Evolutionary conservation across 30 jellyfish, hydroid and myxozoan genomes (phyloP).

Genomic region (Chrysaora quinquecirrha): DNA sequence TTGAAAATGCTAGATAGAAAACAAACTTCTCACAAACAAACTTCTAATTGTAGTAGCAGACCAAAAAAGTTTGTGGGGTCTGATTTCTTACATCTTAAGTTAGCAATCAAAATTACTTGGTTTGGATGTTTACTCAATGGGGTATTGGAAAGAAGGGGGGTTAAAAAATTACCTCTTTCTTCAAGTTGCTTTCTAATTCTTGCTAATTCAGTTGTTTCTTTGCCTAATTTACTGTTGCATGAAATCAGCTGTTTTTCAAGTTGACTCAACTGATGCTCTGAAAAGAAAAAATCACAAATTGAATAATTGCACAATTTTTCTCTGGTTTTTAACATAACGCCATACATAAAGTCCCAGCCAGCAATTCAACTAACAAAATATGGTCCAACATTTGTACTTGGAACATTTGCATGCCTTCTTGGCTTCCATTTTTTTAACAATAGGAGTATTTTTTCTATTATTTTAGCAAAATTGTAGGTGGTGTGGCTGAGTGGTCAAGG

Average conservation of each 20-base stretch:
- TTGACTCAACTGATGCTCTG: slow-evolving; percentile 94
- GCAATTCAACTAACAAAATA: background rate
- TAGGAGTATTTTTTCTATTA: background rate
- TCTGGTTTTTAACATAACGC: background rate
- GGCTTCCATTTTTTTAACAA: background rate
- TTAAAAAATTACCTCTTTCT: slow-evolving; percentile 67
- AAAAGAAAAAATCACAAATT: background rate
- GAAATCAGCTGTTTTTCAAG: slow-evolving; percentile 93
- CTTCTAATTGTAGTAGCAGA: no score
- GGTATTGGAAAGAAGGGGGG: no score
- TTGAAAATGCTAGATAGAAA: no score
- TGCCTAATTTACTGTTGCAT: slow-evolving; percentile 72
- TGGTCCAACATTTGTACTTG: background rate
- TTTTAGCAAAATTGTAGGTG: background rate
- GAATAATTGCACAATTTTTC: background rate
- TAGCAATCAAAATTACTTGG: no score
- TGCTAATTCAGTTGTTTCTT: slow-evolving; percentile 40
- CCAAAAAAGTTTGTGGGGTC: no score
- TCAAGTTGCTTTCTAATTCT: slow-evolving; percentile 15
- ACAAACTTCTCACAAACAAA: no score
- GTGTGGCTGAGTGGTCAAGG: no score
- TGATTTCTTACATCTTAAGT: no score
- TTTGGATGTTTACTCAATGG: no score
- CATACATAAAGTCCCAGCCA: background rate
- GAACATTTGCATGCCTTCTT: background rate